phyloP scores from a whole-genome alignment of 2,888 invertebrate genomes.

The Macaria notata region DNA sequence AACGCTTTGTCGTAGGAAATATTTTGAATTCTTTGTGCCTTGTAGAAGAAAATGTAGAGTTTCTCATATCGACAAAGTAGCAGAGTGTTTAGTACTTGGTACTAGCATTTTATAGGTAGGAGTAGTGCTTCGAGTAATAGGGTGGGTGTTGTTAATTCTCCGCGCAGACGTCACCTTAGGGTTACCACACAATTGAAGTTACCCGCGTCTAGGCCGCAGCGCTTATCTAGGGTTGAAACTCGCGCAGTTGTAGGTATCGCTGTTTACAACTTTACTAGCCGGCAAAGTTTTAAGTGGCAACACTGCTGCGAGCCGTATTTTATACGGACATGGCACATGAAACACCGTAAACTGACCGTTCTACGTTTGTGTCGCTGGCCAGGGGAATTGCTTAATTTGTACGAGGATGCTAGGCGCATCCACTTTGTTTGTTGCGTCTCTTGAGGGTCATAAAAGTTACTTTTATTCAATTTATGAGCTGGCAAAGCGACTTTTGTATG shows the following conservation, averaged over 20 bases:
- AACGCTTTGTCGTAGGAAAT: constrained; percentile 1
- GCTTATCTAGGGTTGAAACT: constrained; percentile 24
- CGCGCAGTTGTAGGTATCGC: constrained; percentile 16
- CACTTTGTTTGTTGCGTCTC: constrained; percentile 7
- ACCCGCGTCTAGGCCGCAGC: constrained; percentile 21
- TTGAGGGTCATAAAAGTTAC: constrained; percentile 12
- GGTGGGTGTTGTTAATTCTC: constrained; percentile 66
- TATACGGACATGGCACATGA: constrained; percentile 24
- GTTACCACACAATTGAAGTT: constrained; percentile 47
- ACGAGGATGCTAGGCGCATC: constrained; percentile 3
- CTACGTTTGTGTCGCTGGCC: constrained; percentile 23
- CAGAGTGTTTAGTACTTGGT: constrained; percentile 5
- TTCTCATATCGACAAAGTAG: constrained; percentile 10
- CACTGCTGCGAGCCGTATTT: constrained; percentile 24
- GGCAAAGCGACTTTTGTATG: neutral
- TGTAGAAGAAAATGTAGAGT: constrained; percentile 1
- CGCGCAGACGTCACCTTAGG: constrained; percentile 59
- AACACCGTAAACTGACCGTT: constrained; percentile 28
- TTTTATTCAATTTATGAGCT: constrained; percentile 10
- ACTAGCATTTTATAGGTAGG: constrained; percentile 11
- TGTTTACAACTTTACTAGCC: constrained; percentile 24
- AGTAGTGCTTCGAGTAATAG: constrained; percentile 43
- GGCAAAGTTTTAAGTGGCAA: constrained; percentile 33
- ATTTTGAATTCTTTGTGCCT: neutral
- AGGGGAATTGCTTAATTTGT: constrained; percentile 30